These are phyloP conservation scores for Caenorhabditis angaria DNA, from an alignment of 2,888 invertebrate species.

Conservation along the genomic window DNA sequence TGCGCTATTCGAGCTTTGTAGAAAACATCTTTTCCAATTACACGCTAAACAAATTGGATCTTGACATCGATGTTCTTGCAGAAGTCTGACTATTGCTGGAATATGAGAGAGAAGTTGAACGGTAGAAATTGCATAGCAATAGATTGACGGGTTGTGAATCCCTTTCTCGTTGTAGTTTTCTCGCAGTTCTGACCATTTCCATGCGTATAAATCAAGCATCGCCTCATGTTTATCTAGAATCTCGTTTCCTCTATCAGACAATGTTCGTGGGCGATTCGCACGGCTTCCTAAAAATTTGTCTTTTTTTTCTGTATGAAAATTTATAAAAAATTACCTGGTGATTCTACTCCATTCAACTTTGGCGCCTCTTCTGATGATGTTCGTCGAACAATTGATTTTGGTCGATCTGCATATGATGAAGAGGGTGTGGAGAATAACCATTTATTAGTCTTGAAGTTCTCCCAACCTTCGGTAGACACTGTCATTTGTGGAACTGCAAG, in stretches of 20 bases:
- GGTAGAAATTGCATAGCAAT: slow-evolving; percentile 40
- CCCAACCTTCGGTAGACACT: slow-evolving; percentile 31
- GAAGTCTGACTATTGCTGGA: slow-evolving; percentile 27
- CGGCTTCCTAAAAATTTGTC: slow-evolving; percentile 17
- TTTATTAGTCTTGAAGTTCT: slow-evolving; percentile 36
- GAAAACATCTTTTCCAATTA: slow-evolving; percentile 33
- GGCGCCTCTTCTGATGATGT: slow-evolving; percentile 10
- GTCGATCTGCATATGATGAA: slow-evolving; percentile 23
- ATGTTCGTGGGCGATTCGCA: slow-evolving; percentile 34
- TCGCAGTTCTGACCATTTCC: slow-evolving; percentile 27
- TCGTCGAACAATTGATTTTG: slow-evolving; percentile 16
- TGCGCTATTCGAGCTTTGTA: slow-evolving; percentile 10
- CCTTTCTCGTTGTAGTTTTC: slow-evolving; percentile 37
- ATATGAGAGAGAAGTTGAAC: slow-evolving; percentile 36
- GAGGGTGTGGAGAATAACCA: slow-evolving; percentile 41
- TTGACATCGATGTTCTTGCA: slow-evolving; percentile 37
- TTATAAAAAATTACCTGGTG: neutral
- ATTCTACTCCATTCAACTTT: slow-evolving; percentile 14
- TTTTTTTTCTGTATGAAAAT: slow-evolving; percentile 1
- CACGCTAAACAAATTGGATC: slow-evolving; percentile 25
- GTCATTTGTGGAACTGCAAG: slow-evolving; percentile 24
- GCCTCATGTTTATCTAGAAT: slow-evolving; percentile 40
- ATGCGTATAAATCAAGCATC: slow-evolving; percentile 24
- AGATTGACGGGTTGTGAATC: slow-evolving; percentile 38
- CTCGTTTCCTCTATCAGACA: slow-evolving; percentile 41